Percentiles rank a stretch among this genome's conserved stretches.
Evolutionary conservation across 1,140 invertebrate genomes (phyloP).

Genomic region (Bombus terrestris): DNA sequence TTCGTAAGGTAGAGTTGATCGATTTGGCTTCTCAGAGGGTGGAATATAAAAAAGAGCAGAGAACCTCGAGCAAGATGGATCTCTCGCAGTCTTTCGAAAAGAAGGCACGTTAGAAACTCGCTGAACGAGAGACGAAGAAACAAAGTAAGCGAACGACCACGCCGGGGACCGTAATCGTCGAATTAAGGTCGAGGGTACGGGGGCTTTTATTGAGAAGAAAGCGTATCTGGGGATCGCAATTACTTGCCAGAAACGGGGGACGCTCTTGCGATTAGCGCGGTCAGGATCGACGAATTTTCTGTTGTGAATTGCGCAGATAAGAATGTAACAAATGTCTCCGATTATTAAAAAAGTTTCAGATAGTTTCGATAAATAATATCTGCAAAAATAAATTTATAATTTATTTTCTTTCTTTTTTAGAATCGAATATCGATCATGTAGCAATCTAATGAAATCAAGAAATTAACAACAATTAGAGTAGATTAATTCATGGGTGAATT

Average conservation of each 20-base stretch:
- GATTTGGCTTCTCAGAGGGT: too few relatives aligned
- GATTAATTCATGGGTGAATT: too few relatives aligned
- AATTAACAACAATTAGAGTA: too few relatives aligned
- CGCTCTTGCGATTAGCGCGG: not conserved
- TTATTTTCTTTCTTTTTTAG: too few relatives aligned
- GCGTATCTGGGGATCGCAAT: constrained; percentile 32
- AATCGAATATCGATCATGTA: too few relatives aligned
- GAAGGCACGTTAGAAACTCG: not conserved
- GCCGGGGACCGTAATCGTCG: constrained; percentile 39
- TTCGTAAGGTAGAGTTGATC: too few relatives aligned
- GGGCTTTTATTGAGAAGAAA: constrained; percentile 38
- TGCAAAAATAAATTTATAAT: not conserved
- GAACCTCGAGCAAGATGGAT: not conserved
- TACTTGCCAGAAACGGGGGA: constrained; percentile 5
- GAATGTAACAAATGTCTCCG: too few relatives aligned
- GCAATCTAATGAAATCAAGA: too few relatives aligned
- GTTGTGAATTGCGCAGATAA: not conserved
- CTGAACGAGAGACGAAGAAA: not conserved
- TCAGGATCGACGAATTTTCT: not conserved
- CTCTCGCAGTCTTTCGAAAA: not conserved
- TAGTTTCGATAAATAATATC: too few relatives aligned
- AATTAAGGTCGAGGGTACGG: constrained; percentile 49
- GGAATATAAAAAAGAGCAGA: too few relatives aligned
- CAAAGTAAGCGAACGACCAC: not conserved
- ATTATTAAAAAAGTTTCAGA: too few relatives aligned